Conservation (phyloP, 2,797 vertebrate genomes). For the Coranthus polyacanthus region DNA sequence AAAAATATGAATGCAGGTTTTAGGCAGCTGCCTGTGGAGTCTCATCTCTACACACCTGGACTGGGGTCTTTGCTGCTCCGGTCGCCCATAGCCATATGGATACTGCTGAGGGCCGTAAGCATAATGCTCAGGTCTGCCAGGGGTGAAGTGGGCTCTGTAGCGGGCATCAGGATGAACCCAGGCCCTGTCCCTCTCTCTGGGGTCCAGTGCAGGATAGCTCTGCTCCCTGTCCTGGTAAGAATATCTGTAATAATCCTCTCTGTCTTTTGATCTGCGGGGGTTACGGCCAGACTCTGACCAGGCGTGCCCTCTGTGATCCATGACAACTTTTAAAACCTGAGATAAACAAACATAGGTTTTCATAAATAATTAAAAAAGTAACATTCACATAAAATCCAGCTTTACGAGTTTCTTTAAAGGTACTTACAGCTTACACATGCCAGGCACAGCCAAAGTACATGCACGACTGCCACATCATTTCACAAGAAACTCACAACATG, state of each 20-base stretch:
- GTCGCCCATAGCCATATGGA: constrained; percentile 46
- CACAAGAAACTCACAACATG: constrained; percentile 42
- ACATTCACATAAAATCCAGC: background rate
- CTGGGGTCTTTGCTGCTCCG: constrained; percentile 62
- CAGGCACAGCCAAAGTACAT: constrained; percentile 76
- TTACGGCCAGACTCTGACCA: constrained; percentile 45
- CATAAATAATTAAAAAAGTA: background rate
- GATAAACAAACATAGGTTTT: background rate
- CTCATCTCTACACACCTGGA: constrained; percentile 71
- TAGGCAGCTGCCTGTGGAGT: too few species aligned
- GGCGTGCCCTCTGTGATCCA: constrained; percentile 74
- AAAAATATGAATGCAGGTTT: too few species aligned
- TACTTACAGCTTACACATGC: constrained; percentile 48
- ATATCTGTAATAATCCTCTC: constrained; percentile 61
- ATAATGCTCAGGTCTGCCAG: constrained; percentile 58
- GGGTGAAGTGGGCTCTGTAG: constrained; percentile 49
- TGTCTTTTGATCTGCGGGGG: constrained; percentile 58
- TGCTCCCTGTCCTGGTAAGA: constrained; percentile 55
- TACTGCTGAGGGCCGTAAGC: constrained; percentile 57
- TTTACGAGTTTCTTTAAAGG: background rate
- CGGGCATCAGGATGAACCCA: constrained; percentile 62
- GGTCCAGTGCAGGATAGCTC: constrained; percentile 45
- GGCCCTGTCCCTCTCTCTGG: constrained; percentile 60
- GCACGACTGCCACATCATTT: constrained; percentile 78
- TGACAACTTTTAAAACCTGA: constrained; percentile 41